Evolutionary conservation across 2,888 invertebrate genomes (phyloP).

Genomic region (Ectemnius continuus): DNA sequence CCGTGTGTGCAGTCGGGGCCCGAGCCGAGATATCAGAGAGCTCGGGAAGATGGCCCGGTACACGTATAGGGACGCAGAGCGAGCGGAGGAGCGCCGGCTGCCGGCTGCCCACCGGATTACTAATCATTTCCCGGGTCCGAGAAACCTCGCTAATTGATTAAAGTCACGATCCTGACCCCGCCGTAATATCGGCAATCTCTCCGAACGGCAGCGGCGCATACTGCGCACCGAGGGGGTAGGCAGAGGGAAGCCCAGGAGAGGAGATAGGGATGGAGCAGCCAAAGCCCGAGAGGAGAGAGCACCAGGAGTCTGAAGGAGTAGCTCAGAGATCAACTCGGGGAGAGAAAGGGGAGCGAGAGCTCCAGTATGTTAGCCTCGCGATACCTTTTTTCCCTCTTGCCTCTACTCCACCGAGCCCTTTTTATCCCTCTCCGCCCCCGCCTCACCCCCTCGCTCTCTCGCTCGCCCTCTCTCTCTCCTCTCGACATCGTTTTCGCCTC

Average conservation of each 20-base stretch:
- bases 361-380: constrained; percentile 41
- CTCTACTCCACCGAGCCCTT: constrained; percentile 33
- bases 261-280: constrained; percentile 11
- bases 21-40: constrained; percentile 19
- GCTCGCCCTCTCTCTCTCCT: constrained; percentile 9
- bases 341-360: constrained; percentile 22
- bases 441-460: constrained; percentile 33
- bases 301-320: constrained; percentile 7
- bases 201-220: constrained; percentile 40
- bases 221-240: constrained; percentile 39
- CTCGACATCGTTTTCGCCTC: constrained; percentile 13
- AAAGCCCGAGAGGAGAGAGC: neutral
- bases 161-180: constrained; percentile 76
- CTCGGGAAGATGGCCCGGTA: constrained; percentile 21
- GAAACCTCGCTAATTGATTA: constrained; percentile 77
- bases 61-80: constrained; percentile 34
- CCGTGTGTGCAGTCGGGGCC: constrained; percentile 2
- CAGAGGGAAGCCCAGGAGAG: constrained; percentile 10
- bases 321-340: constrained; percentile 2
- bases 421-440: constrained; percentile 39
- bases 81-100: constrained; percentile 33
- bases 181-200: constrained; percentile 74
- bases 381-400: constrained; percentile 49
- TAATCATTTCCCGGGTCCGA: constrained; percentile 76
- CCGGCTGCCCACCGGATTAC: constrained; percentile 69